phyloP scores from a whole-genome alignment of 2,797 vertebrate genomes.

The Hapalemur alaotrensis region DNA sequence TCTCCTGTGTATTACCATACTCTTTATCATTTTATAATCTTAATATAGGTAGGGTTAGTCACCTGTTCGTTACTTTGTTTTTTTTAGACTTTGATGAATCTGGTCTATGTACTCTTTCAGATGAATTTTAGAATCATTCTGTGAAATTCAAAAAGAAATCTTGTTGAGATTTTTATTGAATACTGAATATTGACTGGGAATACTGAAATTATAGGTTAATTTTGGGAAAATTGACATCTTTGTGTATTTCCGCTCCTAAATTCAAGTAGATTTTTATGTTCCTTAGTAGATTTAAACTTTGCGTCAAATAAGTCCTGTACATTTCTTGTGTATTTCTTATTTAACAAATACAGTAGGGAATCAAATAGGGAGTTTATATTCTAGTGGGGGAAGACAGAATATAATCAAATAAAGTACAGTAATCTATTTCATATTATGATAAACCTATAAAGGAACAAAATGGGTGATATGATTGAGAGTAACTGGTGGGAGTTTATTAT shows the following conservation, averaged over 20 bases:
- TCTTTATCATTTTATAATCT: conserved; percentile 9
- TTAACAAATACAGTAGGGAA: not conserved
- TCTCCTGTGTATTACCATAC: not conserved
- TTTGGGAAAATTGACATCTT: not conserved
- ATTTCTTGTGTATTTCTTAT: conserved; percentile 10
- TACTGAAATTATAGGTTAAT: conserved; percentile 29
- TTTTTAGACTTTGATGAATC: not conserved
- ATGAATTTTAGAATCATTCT: conserved; percentile 38
- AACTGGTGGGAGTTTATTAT: not conserved
- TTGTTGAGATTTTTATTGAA: conserved; percentile 8
- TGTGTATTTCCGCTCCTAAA: not conserved
- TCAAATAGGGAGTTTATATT: conserved; percentile 8
- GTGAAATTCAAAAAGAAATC: not conserved
- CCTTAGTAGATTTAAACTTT: not conserved
- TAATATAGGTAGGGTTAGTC: not conserved
- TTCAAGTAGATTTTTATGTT: conserved; percentile 10
- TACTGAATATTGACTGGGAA: not conserved
- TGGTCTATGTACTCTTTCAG: not conserved
- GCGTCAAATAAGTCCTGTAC: not conserved
- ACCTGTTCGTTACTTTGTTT: not conserved
- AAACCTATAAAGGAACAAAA: not conserved
- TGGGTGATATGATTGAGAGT: not conserved
- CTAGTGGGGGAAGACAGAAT: not conserved
- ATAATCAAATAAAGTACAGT: not conserved
- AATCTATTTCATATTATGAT: conserved; percentile 27